A percentile compares a stretch with the other conserved stretches of the same genome.
Conservation (phyloP, 2,113 vertebrate species). For the Pampusana beccarii region DNA sequence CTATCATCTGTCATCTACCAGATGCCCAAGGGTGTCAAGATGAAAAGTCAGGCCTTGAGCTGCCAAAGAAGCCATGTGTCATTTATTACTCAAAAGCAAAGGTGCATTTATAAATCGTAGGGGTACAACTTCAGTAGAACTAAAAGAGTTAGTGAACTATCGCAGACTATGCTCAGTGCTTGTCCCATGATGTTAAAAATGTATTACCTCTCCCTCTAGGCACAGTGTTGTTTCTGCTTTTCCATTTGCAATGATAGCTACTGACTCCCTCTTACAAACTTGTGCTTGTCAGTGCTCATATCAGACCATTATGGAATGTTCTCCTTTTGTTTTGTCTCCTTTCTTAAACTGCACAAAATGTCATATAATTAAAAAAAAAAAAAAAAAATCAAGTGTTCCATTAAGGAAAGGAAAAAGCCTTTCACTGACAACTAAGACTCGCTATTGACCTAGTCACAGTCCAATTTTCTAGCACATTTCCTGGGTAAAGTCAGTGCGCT, state of each 20-base stretch:
- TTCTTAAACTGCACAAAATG: neutral
- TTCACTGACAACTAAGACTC: conserved; percentile 3
- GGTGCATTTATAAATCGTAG: neutral
- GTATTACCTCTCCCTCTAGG: neutral
- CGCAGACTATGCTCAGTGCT: fast-evolving
- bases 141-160: neutral
- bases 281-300: neutral
- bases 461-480: neutral
- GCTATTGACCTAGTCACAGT: neutral
- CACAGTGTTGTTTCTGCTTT: neutral
- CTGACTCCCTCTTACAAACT: neutral
- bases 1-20: conserved; percentile 6
- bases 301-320: neutral
- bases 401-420: neutral
- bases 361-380: neutral
- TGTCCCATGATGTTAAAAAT: neutral
- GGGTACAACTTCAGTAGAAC: neutral
- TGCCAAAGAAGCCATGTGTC: conserved; percentile 8
- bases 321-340: neutral
- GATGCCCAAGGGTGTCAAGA: neutral
- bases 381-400: neutral
- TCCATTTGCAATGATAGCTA: neutral
- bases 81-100: conserved; percentile 29
- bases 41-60: neutral
- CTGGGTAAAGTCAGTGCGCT: neutral